These are phyloP conservation scores for Colletes latitarsis DNA, from an alignment of 1,140 invertebrate species.

Conservation along the genomic window DNA sequence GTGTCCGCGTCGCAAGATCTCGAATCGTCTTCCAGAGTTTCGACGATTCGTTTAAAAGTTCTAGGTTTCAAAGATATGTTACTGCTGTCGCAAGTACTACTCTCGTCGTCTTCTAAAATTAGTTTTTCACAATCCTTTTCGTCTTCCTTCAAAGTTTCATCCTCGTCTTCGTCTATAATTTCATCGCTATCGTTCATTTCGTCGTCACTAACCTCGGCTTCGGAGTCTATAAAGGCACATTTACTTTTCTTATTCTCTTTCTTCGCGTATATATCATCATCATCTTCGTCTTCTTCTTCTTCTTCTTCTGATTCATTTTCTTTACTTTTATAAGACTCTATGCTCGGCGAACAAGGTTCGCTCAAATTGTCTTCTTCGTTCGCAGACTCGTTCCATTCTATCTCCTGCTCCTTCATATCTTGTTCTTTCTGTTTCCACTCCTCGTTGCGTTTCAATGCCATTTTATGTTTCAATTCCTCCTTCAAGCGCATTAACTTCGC, in stretches of 20 bases:
- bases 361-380: slow-evolving; percentile 54
- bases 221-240: slow-evolving; percentile 74
- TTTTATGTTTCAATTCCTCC: slow-evolving; percentile 84
- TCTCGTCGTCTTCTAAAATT: slow-evolving; percentile 71
- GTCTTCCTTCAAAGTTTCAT: slow-evolving; percentile 70
- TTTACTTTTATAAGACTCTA: slow-evolving; percentile 35
- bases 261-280: slow-evolving; percentile 64
- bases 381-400: slow-evolving; percentile 55
- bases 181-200: slow-evolving; percentile 75
- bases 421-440: slow-evolving; percentile 84
- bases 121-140: slow-evolving; percentile 71
- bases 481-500: slow-evolving; percentile 83
- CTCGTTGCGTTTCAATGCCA: slow-evolving; percentile 83
- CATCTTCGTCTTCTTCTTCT: slow-evolving; percentile 71
- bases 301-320: slow-evolving; percentile 71
- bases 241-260: slow-evolving; percentile 66
- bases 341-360: slow-evolving; percentile 64
- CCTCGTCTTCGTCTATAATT: slow-evolving; percentile 68
- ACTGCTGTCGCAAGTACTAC: slow-evolving; percentile 54
- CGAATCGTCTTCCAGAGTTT: slow-evolving; percentile 73
- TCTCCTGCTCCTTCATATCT: slow-evolving; percentile 67
- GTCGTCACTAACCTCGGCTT: slow-evolving; percentile 74
- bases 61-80: slow-evolving; percentile 38
- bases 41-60: slow-evolving; percentile 72
- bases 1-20: slow-evolving; percentile 48